phyloP scores from a whole-genome alignment of 2,113 vertebrate species.

The pig (Sus scrofa) region DNA sequence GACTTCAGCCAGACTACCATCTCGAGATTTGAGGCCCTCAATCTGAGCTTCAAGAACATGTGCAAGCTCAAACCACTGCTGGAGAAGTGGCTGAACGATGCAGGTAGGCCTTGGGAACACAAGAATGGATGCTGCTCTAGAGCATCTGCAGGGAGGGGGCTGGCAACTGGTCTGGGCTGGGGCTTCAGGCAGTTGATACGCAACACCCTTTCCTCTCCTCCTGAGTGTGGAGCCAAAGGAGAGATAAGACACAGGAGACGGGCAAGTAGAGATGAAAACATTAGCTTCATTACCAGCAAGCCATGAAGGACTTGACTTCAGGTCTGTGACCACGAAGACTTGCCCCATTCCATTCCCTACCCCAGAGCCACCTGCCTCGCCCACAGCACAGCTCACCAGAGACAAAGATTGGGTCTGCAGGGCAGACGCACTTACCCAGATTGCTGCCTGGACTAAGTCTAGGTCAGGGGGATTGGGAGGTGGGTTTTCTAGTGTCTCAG shows the following conservation, averaged over 20 bases:
- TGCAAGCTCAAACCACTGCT: slow-evolving; percentile 98
- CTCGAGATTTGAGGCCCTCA: slow-evolving; percentile 98
- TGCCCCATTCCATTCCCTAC: neutral
- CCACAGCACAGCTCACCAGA: neutral
- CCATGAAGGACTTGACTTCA: neutral
- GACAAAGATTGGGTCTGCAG: neutral
- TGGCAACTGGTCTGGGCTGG: neutral
- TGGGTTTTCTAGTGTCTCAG: neutral
- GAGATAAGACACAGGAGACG: neutral
- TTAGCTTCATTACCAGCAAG: neutral
- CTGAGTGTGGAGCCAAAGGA: neutral
- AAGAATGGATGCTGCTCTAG: rapidly evolving
- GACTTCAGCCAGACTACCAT: slow-evolving; percentile 99
- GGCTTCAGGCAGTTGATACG: neutral
- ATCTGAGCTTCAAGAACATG: slow-evolving; percentile 99
- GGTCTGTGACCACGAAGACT: neutral
- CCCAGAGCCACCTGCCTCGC: neutral
- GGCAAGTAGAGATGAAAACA: neutral
- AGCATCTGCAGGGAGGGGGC: neutral
- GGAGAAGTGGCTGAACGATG: slow-evolving; percentile 98
- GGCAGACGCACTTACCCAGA: neutral
- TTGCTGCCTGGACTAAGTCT: neutral
- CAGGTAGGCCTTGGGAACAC: slow-evolving; percentile 88
- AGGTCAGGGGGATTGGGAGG: no score
- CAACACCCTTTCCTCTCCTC: neutral